Evolutionary conservation across 2,113 vertebrate genomes (phyloP).

Genomic region (Hucho hucho): DNA sequence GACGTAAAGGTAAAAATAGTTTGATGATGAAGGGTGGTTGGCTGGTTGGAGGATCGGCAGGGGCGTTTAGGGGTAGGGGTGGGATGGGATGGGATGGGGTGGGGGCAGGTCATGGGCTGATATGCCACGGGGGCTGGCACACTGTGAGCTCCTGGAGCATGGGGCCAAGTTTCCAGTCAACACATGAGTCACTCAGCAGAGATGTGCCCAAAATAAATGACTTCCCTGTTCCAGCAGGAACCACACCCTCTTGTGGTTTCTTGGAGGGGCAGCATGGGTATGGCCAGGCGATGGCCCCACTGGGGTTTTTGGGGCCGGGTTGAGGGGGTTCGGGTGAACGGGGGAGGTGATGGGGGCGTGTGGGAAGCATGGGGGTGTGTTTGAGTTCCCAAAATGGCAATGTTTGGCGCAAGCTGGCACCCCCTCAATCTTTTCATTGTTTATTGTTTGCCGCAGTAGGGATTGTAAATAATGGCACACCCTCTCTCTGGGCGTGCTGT

Average conservation of each 20-base stretch:
- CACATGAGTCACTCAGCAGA: slow-evolving; percentile 94
- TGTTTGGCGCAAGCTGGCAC: slow-evolving; percentile 71
- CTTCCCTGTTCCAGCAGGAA: slow-evolving; percentile 90
- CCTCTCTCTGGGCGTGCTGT: slow-evolving; percentile 52
- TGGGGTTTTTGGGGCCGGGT: slow-evolving; percentile 67
- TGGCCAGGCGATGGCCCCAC: slow-evolving; percentile 67
- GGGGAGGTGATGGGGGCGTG: slow-evolving; percentile 58
- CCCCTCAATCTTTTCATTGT: slow-evolving; percentile 73
- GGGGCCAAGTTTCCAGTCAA: slow-evolving; percentile 93
- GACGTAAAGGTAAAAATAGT: slow-evolving; percentile 60
- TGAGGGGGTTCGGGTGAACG: slow-evolving; percentile 52
- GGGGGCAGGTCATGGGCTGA: slow-evolving; percentile 74
- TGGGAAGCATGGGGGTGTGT: slow-evolving; percentile 57
- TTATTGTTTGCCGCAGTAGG: slow-evolving; percentile 71
- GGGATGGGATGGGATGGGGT: no score
- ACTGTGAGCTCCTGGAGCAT: slow-evolving; percentile 74
- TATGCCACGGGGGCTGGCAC: slow-evolving; percentile 80
- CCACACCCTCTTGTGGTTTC: slow-evolving; percentile 91
- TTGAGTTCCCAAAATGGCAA: slow-evolving; percentile 75
- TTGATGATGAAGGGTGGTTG: slow-evolving; percentile 54
- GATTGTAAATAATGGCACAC: slow-evolving; percentile 73
- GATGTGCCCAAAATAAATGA: slow-evolving; percentile 95
- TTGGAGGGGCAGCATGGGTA: slow-evolving; percentile 77
- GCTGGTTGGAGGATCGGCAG: slow-evolving; percentile 65
- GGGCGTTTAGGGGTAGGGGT: slow-evolving; percentile 53